Base-by-base conservation (phyloP, 1,140 invertebrate species). In the Drosophila erecta region DNA sequence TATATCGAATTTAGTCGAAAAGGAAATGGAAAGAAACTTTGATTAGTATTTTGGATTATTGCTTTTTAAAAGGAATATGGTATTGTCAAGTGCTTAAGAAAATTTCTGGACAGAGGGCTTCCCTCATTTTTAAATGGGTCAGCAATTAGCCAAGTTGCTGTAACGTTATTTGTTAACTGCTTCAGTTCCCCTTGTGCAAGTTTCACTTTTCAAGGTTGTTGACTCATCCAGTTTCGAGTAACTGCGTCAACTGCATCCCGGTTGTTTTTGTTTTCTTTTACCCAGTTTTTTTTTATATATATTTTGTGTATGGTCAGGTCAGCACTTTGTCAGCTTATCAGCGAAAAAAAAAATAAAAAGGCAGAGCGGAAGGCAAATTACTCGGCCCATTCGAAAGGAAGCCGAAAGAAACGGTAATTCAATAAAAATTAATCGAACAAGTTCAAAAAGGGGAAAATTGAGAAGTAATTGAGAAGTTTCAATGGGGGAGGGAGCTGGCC, bases 191-290 rank as follows among this genome's bases (percentile, higher is more conserved):
- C 30, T 22, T 38, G 22, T 51, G 59, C 69, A 41, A 50, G 66
- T 80, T 85, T 85, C 73, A 77, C 64, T 78, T 85, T 85, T 80
- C 81, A 85, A 86, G 81, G 67, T 74, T 85, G 77, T 85, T 86
- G 81, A 85, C 77, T 85, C 81, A 86, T 80, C 50, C 47, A 57
- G 17, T 38, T 38, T 44, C 27, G 17, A 62, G 17, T 53, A 43
- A 43, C 53, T 14, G 55, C n/a, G 55, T 59, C 27, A 59, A 62
- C 60, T 43, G 59, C 53, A 37, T 58, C 30, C 46, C 41, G 49
- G 3, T 56, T 54, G 57, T 51, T 55, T 49, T 55, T 70, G 20
- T 53, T 59, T 38, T 30, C 43, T 38, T 47, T 14, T 7, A 7
- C 35, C 17, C 27, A 14, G 4, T 51, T 50, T 50, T 35, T 50